A percentile compares a stretch with the other conserved stretches of the same genome.
Conservation (phyloP, 2,113 vertebrate genomes). For the Zosterops lateralis region DNA sequence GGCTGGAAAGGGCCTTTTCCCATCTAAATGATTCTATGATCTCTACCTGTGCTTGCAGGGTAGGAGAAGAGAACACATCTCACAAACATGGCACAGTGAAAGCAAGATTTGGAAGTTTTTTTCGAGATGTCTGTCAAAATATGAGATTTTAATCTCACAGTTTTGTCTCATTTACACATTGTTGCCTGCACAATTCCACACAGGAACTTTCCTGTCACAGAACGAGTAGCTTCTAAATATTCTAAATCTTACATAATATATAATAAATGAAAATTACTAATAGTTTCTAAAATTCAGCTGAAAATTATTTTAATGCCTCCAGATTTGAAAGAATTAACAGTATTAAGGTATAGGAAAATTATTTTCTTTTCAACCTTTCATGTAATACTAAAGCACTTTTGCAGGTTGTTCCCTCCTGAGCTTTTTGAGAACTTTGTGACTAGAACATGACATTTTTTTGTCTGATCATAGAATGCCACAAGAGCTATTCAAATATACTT, state of each 20-base stretch:
- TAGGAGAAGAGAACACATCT: not conserved
- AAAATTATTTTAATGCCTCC: slow-evolving; percentile 25
- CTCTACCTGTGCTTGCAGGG: not conserved
- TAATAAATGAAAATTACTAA: slow-evolving; percentile 7
- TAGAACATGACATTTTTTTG: not conserved
- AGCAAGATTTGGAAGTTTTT: not conserved
- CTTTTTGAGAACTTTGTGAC: slow-evolving; percentile 1
- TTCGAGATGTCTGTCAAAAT: not conserved
- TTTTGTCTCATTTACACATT: not conserved
- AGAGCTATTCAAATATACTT: slow-evolving; percentile 42
- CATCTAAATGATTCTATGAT: not conserved
- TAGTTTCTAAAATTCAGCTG: slow-evolving; percentile 16
- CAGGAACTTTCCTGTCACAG: not conserved
- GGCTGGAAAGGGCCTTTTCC: not conserved
- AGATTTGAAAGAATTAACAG: slow-evolving; percentile 41
- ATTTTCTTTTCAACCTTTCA: slow-evolving; percentile 40
- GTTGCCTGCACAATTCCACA: not conserved
- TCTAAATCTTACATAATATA: not conserved
- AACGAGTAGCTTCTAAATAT: not conserved
- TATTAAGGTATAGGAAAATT: slow-evolving; percentile 21
- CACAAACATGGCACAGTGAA: not conserved
- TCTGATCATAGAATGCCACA: slow-evolving; percentile 35
- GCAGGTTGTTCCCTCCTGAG: slow-evolving; percentile 7
- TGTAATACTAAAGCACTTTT: slow-evolving; percentile 43
- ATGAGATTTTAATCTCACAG: not conserved